Conservation (phyloP, 2,113 vertebrate genomes). For the Athene cunicularia region DNA sequence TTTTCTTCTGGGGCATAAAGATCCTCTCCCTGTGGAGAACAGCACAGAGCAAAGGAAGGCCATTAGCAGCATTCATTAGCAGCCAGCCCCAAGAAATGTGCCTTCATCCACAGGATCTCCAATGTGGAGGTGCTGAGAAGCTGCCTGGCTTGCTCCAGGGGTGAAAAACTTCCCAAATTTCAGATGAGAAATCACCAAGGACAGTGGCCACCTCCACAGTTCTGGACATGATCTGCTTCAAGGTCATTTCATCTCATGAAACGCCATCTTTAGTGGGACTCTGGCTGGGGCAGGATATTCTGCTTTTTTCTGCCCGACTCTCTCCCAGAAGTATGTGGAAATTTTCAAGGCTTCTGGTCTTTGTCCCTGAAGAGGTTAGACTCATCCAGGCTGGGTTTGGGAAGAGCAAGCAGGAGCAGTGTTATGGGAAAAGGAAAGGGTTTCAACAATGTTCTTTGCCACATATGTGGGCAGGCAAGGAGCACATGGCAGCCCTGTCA, state of each 20-base stretch:
- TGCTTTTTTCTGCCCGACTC: neutral
- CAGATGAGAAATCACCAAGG: neutral
- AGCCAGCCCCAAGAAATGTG: neutral
- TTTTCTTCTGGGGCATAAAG: neutral
- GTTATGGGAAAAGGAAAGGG: neutral
- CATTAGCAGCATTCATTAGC: neutral
- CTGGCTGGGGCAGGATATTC: neutral
- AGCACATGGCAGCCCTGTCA: neutral
- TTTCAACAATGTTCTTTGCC: rapidly evolving
- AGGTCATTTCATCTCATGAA: neutral
- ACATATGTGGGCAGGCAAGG: rapidly evolving
- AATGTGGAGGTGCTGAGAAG: neutral
- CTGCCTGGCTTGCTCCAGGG: neutral
- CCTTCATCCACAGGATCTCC: neutral
- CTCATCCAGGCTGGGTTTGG: neutral
- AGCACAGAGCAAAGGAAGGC: neutral
- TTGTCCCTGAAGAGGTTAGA: neutral
- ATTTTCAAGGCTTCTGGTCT: neutral
- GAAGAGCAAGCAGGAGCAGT: neutral
- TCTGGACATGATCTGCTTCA: neutral
- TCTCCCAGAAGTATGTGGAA: neutral
- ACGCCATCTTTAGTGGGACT: neutral
- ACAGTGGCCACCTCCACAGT: neutral
- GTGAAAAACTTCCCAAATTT: neutral
- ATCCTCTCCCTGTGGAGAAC: neutral